Base-by-base conservation (phyloP, 2,888 invertebrate species). In the Ptychoptera albimana region DNA sequence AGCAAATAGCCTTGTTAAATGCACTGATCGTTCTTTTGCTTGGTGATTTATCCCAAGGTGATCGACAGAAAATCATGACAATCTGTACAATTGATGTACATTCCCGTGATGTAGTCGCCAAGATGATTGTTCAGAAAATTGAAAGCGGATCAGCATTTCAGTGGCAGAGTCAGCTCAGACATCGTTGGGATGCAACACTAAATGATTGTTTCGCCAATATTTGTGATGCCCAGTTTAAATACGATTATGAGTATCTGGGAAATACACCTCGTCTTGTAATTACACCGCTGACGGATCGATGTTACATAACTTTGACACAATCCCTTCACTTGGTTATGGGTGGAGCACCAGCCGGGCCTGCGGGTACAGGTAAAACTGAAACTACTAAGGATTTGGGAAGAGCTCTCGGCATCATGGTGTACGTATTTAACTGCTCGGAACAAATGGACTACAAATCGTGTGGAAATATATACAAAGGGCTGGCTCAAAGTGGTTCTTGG, bases 361-460 rank as follows among this genome's bases (percentile, higher is more conserved):
- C 93, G 8, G 91, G 89, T 43, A 94, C 94, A 1, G 94, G 94
- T 2, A 96, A 94, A 69, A 94, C 94, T 1, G 94, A 96, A 69
- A 96, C 94, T 1, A 94, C 94, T 2, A 96, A 96, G 68, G 96
- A 96, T 71, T 72, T 96, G 55, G 94, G 94, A 11, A 77, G 91
- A 60, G 92, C 93, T n/a, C 71, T 96, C 29, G 94, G 94, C 45
- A 83, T 93, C 59, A 92, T 94, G 91, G 94, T 94, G 39, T 93
- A 93, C 59, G 93, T 93, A 45, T 93, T 93, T 69, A 94, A 93
- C 66, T 94, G 93, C 66, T 93, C 93, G 0, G 92, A 93, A 65
- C 93, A 93, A 71, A 93, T 94, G 93, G 93, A 94, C 68, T 94
- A 93, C 68, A 89, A 88, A 69, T 92, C 92, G 35, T 86, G 92